These are phyloP conservation scores for Hemibagrus wyckioides DNA, from an alignment of 2,113 vertebrate species.

Conservation along the genomic window DNA sequence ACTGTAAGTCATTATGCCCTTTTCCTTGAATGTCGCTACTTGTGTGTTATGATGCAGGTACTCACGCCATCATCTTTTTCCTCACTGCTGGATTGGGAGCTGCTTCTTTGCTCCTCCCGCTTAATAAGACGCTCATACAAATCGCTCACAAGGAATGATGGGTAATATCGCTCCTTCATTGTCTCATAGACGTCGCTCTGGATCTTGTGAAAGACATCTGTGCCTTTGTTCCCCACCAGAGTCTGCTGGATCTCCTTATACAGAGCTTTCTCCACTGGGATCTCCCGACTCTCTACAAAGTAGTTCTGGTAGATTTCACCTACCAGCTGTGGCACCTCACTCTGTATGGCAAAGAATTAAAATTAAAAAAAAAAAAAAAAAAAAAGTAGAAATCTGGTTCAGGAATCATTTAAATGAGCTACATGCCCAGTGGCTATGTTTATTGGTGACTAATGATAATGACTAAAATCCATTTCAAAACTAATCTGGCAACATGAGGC, in stretches of 20 bases:
- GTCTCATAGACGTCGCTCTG: slow-evolving; percentile 87
- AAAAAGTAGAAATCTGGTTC: background rate
- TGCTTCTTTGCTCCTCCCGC: slow-evolving; percentile 81
- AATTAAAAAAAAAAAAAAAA: background rate
- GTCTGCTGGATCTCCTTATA: slow-evolving; percentile 98
- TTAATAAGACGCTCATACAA: slow-evolving; percentile 86
- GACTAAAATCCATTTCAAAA: background rate
- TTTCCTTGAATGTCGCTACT: background rate
- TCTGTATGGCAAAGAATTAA: slow-evolving; percentile 67
- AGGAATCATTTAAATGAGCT: background rate
- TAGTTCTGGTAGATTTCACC: slow-evolving; percentile 99
- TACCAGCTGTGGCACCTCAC: slow-evolving; percentile 93
- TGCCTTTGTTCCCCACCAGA: slow-evolving; percentile 95
- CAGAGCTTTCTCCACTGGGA: slow-evolving; percentile 91
- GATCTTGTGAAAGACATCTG: slow-evolving; percentile 89
- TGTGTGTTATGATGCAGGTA: background rate
- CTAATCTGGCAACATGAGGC: background rate
- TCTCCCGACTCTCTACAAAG: slow-evolving; percentile 94
- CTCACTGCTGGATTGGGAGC: slow-evolving; percentile 75
- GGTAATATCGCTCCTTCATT: slow-evolving; percentile 93
- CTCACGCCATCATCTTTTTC: slow-evolving; percentile 87
- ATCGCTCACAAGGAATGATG: slow-evolving; percentile 94
- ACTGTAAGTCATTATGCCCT: background rate
- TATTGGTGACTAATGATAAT: too few species aligned
- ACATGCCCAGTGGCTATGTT: background rate